Evolutionary conservation across 2,888 invertebrate genomes (phyloP), one percentile per base, ranked within the genome.

Genomic region (Diplazon laetatorius): DNA sequence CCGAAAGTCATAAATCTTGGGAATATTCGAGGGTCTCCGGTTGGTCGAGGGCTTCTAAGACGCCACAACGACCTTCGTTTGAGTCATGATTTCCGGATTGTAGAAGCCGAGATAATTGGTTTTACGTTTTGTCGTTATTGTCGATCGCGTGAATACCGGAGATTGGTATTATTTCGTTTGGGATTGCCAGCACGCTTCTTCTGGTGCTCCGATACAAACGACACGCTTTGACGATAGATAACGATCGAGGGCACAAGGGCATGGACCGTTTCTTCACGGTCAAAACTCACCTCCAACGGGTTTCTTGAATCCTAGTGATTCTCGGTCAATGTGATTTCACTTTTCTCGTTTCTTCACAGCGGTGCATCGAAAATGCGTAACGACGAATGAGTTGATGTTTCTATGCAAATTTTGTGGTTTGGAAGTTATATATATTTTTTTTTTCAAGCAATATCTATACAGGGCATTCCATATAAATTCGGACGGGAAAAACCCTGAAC

Each of bases 81-180:
- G 2, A 10, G 35, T 84, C 52, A 82, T 85, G 75, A 50, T 44
- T 20, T 14, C 81, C 81, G 79, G 74, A 73, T 83, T 73, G 70
- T 77, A 76, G 60, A 70, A 71, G 69, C 46, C 70, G 55, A 76
- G 72, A 82, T 85, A 86, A 87, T 84, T 84, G 77, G 60, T 73
- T 81, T 66, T 66, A 46, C 59, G 44, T 35, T 18, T 55, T n/a
- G 8, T 20, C 16, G 16, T 2, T 30, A 35, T 68, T 60, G 42
- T 55, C 4, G 14, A 46, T 25, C 12, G 2, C 30, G 30, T 30
- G 10, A 14, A 55, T 14, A 30, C 30, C 2, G 14, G 14, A 63
- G 18, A 18, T 18, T 37, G 30, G 25, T 30, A 5, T 2, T 30
- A 6, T 2, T 5, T 10, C 37, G 20, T 1, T 16, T 16, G 30